Evolutionary conservation across 2,113 vertebrate genomes (phyloP).

Genomic region (Rynchops niger): DNA sequence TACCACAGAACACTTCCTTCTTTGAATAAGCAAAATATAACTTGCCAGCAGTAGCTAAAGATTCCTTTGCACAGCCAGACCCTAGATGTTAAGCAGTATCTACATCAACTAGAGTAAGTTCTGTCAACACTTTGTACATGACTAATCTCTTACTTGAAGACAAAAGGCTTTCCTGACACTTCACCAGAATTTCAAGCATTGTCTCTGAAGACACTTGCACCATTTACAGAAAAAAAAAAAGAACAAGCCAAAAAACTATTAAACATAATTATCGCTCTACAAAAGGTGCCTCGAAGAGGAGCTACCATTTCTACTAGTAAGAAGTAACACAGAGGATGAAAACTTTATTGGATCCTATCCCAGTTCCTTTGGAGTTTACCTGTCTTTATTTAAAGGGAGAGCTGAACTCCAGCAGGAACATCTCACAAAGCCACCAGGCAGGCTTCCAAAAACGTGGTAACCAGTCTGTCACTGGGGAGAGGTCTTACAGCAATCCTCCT

Average conservation of each 20-base stretch:
- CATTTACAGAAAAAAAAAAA: not conserved
- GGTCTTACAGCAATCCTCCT: not conserved
- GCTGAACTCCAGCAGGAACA: not conserved
- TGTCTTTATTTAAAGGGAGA: rapidly evolving
- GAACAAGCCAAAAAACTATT: rapidly evolving
- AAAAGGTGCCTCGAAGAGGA: not conserved
- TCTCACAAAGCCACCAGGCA: not conserved
- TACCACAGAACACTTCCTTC: not conserved
- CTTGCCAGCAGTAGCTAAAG: not conserved
- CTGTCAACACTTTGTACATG: rapidly evolving
- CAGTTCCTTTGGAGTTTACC: not conserved
- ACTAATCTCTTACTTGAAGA: not conserved
- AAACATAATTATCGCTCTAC: not conserved
- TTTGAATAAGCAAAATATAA: not conserved
- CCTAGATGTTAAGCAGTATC: not conserved
- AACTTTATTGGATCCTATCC: not conserved
- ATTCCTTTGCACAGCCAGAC: not conserved
- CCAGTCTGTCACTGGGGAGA: not conserved
- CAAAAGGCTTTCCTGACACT: not conserved
- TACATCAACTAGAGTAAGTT: not conserved
- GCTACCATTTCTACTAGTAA: not conserved
- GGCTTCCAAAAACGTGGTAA: not conserved
- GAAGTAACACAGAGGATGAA: not conserved
- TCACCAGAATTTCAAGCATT: not conserved
- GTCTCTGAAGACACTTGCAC: not conserved